phyloP scores from a whole-genome alignment of 2,113 vertebrate genomes.

The Eulemur rufifrons region DNA sequence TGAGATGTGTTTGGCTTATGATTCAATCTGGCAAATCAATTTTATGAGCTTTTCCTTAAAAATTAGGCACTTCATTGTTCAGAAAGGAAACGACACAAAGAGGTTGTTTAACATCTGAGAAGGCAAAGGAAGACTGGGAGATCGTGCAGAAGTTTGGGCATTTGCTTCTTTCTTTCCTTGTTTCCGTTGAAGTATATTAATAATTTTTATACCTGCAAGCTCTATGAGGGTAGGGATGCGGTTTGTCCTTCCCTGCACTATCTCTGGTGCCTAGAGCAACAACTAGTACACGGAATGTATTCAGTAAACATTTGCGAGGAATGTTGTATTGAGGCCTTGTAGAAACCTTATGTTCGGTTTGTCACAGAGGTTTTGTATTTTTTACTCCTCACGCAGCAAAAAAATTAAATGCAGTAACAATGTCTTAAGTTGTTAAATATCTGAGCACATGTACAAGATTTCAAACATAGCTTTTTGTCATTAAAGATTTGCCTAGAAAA shows the following conservation, averaged over 20 bases:
- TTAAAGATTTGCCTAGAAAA: constrained; percentile 3
- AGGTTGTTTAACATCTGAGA: neutral
- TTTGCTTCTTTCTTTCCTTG: neutral
- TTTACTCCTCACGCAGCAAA: neutral
- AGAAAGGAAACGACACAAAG: neutral
- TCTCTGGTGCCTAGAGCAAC: neutral
- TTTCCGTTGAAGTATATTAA: neutral
- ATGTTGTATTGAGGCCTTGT: constrained; percentile 4
- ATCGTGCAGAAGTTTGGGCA: neutral
- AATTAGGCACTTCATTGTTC: neutral
- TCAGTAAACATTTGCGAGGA: neutral
- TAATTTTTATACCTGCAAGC: neutral
- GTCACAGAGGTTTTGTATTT: neutral
- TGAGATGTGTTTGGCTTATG: neutral
- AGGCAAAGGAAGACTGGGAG: neutral
- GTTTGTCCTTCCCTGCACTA: neutral
- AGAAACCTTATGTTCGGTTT: neutral
- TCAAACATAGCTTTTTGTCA: constrained; percentile 15
- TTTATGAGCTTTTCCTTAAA: constrained; percentile 7
- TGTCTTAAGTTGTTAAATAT: constrained; percentile 12
- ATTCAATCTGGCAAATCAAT: constrained; percentile 9
- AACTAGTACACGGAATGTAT: neutral
- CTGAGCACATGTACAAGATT: constrained; percentile 1
- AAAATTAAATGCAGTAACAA: neutral
- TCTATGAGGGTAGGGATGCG: neutral